Conservation (phyloP, 2,888 invertebrate species). For the Drosophila fungiperda region DNA sequence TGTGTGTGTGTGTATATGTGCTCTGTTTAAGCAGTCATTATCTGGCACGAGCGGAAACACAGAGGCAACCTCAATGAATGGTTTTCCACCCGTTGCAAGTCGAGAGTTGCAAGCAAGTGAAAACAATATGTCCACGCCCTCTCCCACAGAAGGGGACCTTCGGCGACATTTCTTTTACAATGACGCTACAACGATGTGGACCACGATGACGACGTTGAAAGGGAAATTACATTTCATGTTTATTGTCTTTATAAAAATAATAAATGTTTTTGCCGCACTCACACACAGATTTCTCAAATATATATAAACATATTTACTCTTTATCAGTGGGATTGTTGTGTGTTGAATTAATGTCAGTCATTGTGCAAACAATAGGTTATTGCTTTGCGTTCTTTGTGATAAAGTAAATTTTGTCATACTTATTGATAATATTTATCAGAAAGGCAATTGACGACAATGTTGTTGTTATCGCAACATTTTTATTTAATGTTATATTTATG, state of each 20-base stretch:
- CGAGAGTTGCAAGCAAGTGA: slow-evolving; percentile 39
- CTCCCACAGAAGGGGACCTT: neutral
- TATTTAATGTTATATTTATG: neutral
- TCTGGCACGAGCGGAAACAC: slow-evolving; percentile 72
- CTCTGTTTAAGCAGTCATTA: slow-evolving; percentile 76
- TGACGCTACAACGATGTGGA: slow-evolving; percentile 33
- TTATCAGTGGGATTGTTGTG: slow-evolving; percentile 1
- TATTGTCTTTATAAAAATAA: slow-evolving; percentile 74
- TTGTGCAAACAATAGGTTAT: neutral
- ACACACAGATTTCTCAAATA: slow-evolving; percentile 16
- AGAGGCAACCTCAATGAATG: slow-evolving; percentile 69
- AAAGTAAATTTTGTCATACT: neutral
- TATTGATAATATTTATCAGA: neutral
- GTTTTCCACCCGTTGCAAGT: slow-evolving; percentile 34
- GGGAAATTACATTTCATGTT: slow-evolving; percentile 80
- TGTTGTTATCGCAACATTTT: neutral
- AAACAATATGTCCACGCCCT: slow-evolving; percentile 48
- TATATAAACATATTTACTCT: neutral
- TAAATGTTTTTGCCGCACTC: slow-evolving; percentile 50
- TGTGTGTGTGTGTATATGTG: slow-evolving; percentile 25
- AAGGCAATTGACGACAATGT: neutral
- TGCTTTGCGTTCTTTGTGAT: neutral
- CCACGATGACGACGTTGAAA: slow-evolving; percentile 70
- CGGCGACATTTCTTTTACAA: slow-evolving; percentile 43
- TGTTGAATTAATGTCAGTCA: slow-evolving; percentile 7